phyloP scores from a whole-genome alignment of 2,113 vertebrate genomes.

The Chloropsis cyanopogon region DNA sequence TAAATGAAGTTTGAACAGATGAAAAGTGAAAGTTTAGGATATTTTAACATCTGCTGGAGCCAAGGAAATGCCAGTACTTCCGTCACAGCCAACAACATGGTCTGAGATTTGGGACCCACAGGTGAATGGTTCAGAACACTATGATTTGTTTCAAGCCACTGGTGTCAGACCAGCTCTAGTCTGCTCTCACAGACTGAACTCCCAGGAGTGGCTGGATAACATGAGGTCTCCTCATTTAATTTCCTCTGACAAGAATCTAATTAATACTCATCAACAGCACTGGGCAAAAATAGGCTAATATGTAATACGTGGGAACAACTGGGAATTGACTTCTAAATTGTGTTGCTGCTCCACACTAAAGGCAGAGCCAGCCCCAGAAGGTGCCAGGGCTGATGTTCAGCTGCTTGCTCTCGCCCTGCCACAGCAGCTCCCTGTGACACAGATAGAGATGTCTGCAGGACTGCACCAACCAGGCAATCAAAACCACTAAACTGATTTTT shows the following conservation, averaged over 20 bases:
- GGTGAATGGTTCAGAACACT: not conserved
- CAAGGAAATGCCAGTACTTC: not conserved
- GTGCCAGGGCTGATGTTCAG: not conserved
- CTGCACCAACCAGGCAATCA: not conserved
- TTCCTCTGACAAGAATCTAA: not conserved
- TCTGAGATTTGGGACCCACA: accelerated
- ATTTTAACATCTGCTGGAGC: not conserved
- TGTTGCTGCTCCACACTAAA: not conserved
- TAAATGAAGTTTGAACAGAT: not conserved
- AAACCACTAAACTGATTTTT: not conserved
- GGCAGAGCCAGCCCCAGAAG: not conserved
- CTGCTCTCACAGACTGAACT: not conserved
- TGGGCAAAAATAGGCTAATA: not conserved
- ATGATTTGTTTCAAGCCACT: not conserved
- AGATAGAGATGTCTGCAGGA: not conserved
- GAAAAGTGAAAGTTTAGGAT: not conserved
- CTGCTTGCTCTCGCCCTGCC: not conserved
- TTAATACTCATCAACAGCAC: not conserved
- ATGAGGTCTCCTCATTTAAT: not conserved
- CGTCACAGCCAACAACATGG: accelerated
- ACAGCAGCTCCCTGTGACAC: not conserved
- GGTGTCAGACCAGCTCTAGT: not conserved
- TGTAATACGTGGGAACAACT: accelerated
- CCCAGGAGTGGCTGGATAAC: not conserved
- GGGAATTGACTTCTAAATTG: not conserved